Base-by-base conservation (phyloP, 1,140 invertebrate species). In the Drepana arcuata region DNA sequence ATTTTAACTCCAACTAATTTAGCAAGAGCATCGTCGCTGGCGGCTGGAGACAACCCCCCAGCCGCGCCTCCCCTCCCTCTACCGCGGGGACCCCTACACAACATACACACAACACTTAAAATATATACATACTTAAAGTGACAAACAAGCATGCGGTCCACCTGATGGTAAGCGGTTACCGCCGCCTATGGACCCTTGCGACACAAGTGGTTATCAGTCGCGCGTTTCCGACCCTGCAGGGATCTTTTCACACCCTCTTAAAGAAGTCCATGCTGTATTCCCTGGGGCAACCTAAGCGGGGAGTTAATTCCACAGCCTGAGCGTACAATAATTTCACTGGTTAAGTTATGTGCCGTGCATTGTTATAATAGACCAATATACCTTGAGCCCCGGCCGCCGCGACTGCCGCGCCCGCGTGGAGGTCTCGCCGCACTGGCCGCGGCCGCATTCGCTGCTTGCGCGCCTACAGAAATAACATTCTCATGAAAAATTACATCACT, bases 1-100 rank as follows among this genome's bases (percentile, higher is more conserved):
- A 79, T 75, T 42, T 79, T 79, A 14, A 79, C 69, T 7, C 74
- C 74, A 12, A 79, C 69, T 4, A 79, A 60, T n/a, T 73, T 73
- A 4, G 71, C 53, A 30, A 73, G 55, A 7, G 67, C 50, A 33
- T 71, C 71, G 34, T 72, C 70, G 1, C 48, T 29, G 32, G 28
- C 38, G 2, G 16, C 41, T 24, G 25, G 14, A 24, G 16, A 28
- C 35, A 5, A 35, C 28, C n/a, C 38, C 10, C 25, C 37, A 12
- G 21, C 44, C 39, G 4, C 24, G 6, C 4, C 18, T 4, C 24
- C 24, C 24, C 4, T 10, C 6, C 49, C 52, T 7, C 58, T 32
- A 0, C 41, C 26, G 0, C 35, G 27, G 29, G 37, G 21, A 5
- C 51, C 18, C 18, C 18, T 21, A 10, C 24, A 34, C 10, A 18